Percentiles rank a stretch among this genome's conserved stretches.
phyloP scores from a whole-genome alignment of 2,888 invertebrate genomes.

The Steinernema scapterisci region DNA sequence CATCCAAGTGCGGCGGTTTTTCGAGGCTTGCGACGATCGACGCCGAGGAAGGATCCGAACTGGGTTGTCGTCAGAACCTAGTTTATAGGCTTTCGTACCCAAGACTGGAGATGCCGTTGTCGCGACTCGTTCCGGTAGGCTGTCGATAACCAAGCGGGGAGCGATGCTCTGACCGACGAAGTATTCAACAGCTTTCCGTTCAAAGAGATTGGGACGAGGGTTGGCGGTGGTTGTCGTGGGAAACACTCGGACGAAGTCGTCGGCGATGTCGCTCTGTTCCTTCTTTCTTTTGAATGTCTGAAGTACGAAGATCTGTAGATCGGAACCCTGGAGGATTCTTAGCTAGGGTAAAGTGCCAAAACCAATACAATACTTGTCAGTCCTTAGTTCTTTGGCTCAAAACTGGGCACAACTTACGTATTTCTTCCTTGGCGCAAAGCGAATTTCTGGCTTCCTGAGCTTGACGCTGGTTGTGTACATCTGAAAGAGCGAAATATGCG shows the following conservation, averaged over 20 bases:
- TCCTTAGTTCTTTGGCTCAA: too few relatives aligned
- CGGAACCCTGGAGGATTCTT: too few relatives aligned
- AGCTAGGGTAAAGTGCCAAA: too few relatives aligned
- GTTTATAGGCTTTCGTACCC: neutral
- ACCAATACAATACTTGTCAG: too few relatives aligned
- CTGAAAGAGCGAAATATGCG: constrained; percentile 6
- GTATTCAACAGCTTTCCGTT: constrained; percentile 16
- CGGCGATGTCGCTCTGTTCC: neutral
- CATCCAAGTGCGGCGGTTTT: neutral
- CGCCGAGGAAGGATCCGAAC: constrained; percentile 1
- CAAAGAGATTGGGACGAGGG: neutral
- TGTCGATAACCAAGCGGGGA: constrained; percentile 10
- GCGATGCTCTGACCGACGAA: constrained; percentile 12
- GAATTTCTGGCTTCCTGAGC: neutral
- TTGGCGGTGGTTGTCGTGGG: neutral
- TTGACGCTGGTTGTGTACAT: neutral
- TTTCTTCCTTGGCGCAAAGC: constrained; percentile 14
- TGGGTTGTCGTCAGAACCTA: neutral
- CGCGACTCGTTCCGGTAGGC: neutral
- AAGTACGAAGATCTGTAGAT: neutral
- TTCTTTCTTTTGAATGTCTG: neutral
- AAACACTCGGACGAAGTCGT: constrained; percentile 11
- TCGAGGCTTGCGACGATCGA: neutral
- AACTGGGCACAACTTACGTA: too few relatives aligned
- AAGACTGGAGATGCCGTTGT: neutral